Percentiles rank a stretch among this genome's conserved stretches.
Conservation (phyloP, 2,888 invertebrate genomes). For the Drosophila phalerata region DNA sequence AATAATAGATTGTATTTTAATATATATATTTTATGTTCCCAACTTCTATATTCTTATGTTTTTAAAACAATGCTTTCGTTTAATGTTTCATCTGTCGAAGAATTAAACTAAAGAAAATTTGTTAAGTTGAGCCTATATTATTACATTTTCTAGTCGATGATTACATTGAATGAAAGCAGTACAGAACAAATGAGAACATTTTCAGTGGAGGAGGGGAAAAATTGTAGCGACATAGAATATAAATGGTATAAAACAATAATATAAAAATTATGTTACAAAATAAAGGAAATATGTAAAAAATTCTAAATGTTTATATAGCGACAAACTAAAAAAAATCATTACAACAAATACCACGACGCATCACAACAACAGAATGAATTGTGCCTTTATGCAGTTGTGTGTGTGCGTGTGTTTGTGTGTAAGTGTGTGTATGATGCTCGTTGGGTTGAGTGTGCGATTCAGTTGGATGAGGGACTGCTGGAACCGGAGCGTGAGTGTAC, state of each 20-base stretch:
- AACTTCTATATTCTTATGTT: conserved; percentile 65
- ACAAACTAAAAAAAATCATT: conserved; percentile 65
- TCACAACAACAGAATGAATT: conserved; percentile 17
- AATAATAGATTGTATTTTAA: conserved; percentile 42
- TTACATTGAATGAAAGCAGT: conserved; percentile 49
- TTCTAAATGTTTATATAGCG: conserved; percentile 53
- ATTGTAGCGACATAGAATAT: conserved; percentile 40
- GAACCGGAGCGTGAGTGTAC: conserved; percentile 93
- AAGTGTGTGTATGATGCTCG: conserved; percentile 41
- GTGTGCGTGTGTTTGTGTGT: conserved; percentile 20
- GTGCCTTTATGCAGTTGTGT: conserved; percentile 19
- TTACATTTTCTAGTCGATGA: conserved; percentile 72
- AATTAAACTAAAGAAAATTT: conserved; percentile 75
- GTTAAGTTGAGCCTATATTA: conserved; percentile 72
- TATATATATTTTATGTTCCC: conserved; percentile 52
- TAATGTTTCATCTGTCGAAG: conserved; percentile 49
- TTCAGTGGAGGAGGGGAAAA: conserved; percentile 10
- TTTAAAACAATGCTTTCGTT: conserved; percentile 68
- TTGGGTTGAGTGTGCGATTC: conserved; percentile 57
- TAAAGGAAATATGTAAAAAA: conserved; percentile 62
- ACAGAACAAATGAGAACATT: conserved; percentile 46
- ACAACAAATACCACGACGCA: conserved; percentile 33
- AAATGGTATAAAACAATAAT: conserved; percentile 58
- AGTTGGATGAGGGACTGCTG: conserved; percentile 91
- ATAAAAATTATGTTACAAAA: conserved; percentile 72